Conservation (phyloP, 2,797 vertebrate species). For the Acanthiza pusilla region DNA sequence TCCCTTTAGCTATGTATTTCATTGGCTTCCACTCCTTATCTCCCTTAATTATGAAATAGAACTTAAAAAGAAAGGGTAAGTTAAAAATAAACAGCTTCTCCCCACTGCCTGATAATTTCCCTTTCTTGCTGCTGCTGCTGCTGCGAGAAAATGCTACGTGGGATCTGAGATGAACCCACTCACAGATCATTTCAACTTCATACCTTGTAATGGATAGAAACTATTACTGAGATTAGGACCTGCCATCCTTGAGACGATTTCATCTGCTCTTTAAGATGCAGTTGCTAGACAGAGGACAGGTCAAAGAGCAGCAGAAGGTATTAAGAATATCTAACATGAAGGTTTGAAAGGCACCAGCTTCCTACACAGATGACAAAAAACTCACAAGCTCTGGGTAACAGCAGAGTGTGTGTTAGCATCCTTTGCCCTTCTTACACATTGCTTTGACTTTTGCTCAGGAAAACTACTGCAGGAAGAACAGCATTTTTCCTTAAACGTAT, state of each 20-base stretch:
- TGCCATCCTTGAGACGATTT: not conserved
- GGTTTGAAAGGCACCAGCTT: conserved; percentile 12
- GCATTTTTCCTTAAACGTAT: not conserved
- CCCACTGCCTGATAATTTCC: conserved; percentile 37
- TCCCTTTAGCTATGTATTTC: not conserved
- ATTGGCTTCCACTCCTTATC: not conserved
- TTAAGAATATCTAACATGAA: not conserved
- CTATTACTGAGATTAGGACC: conserved; percentile 36
- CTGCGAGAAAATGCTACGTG: conserved; percentile 4
- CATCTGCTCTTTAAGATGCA: conserved; percentile 1
- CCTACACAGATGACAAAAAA: not conserved
- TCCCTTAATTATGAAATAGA: conserved; percentile 22
- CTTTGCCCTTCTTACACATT: not conserved
- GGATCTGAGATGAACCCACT: conserved; percentile 58
- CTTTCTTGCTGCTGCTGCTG: conserved; percentile 5
- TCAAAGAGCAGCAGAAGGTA: conserved; percentile 17
- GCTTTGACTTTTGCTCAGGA: not conserved
- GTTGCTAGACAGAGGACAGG: conserved; percentile 21
- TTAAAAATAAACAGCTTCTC: conserved; percentile 59
- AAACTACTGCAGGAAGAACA: not conserved
- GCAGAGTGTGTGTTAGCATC: not conserved
- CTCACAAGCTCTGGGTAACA: not conserved
- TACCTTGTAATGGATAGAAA: conserved; percentile 22
- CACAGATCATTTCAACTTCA: conserved; percentile 44
- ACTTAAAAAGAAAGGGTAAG: conserved; percentile 46